These are phyloP conservation scores for Microplitis mediator DNA, from an alignment of 1,140 invertebrate species.

Conservation along the genomic window DNA sequence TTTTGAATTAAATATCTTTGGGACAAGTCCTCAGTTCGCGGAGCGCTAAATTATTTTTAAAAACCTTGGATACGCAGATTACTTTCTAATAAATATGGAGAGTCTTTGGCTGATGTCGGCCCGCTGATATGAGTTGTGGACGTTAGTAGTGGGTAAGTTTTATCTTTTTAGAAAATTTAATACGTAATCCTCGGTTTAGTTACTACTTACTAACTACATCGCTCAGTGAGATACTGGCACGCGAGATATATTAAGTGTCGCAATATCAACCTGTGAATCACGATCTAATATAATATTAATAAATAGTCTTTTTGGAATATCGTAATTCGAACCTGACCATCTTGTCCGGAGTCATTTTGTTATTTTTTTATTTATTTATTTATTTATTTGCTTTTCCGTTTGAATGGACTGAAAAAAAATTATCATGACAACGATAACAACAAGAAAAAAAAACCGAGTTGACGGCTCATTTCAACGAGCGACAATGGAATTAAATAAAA, in stretches of 20 bases:
- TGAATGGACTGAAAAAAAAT: too few relatives aligned
- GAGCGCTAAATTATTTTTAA: neutral
- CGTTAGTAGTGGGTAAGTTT: neutral
- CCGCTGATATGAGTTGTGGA: neutral
- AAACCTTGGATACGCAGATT: neutral
- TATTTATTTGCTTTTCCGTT: too few relatives aligned
- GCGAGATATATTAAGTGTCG: neutral
- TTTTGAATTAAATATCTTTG: too few relatives aligned
- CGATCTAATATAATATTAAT: neutral
- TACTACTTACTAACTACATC: neutral
- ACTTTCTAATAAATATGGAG: too few relatives aligned
- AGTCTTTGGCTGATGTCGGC: too few relatives aligned
- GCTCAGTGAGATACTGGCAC: neutral
- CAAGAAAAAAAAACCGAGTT: neutral
- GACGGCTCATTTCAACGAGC: neutral
- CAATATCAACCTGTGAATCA: neutral
- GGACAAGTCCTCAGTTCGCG: too few relatives aligned
- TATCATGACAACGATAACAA: neutral
- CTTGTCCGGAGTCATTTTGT: too few relatives aligned
- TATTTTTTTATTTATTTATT: neutral
- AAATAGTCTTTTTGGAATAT: neutral
- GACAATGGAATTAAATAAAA: neutral
- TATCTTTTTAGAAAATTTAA: conserved; percentile 2
- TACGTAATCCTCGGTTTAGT: neutral
- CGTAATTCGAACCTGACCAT: neutral